Base-by-base conservation (phyloP, 2,888 invertebrate genomes). In the Melitaea athalia region DNA sequence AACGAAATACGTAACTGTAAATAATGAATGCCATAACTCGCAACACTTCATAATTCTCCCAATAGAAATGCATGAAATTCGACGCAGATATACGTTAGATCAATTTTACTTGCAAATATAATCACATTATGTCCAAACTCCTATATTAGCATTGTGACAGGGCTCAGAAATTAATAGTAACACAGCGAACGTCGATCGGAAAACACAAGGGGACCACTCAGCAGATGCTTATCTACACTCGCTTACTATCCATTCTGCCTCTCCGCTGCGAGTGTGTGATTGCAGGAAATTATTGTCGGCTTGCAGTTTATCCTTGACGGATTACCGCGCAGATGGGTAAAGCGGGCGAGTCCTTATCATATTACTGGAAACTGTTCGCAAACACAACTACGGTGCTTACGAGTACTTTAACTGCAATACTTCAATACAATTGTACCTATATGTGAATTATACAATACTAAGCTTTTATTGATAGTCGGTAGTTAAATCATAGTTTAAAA, bases 221-320 rank as follows among this genome's bases (percentile, higher is more conserved):
- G 91, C 91, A 89, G 92, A 91, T 91, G 88, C 89, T 91, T 92
- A 92, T 92, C 92, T 83, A 79, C 89, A 89, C 86, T 85, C 84
- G 79, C 82, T 66, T 68, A 65, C 64, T 70, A 71, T 59, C 60
- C 55, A 67, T 71, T 69, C 62, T 68, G 69, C 63, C 69, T 70
- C 72, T 60, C 67, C 33, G 63, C 45, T 67, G 63, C 64, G 65
- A 70, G 68, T 57, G 66, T 68, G 72, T 72, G 72, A 74, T 74
- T 72, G 71, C 63, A 70, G 70, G 71, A 75, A 68, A 74, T 71
- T 72, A 72, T 70, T 72, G 64, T 68, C 61, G 63, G 60, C 65
- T 70, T 63, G 57, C 68, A 68, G 67, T 70, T 69, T 69, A 64
- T 70, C 59, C 61, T 63, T 63, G 60, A 70, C 59, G 59, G 63